Conservation (phyloP, 2,797 vertebrate genomes). For the Huso huso region DNA sequence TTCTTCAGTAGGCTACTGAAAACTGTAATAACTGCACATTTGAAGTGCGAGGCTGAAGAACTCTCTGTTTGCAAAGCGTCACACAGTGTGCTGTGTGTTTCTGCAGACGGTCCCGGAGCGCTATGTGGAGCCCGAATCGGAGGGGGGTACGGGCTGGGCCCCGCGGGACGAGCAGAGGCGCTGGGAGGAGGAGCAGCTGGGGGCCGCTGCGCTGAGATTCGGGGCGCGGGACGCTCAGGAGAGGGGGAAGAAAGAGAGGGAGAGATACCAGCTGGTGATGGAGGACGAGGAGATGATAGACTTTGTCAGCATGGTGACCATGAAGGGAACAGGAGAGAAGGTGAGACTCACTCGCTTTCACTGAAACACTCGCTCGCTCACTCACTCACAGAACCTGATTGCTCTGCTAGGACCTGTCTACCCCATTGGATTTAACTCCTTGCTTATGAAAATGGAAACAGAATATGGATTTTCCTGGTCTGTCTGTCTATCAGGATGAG, state of each 20-base stretch:
- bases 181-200: constrained; percentile 87
- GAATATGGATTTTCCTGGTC: constrained; percentile 39
- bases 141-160: constrained; percentile 59
- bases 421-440: not conserved
- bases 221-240: constrained; percentile 74
- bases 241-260: constrained; percentile 56
- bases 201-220: constrained; percentile 75
- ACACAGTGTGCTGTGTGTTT: not conserved
- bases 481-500: constrained; percentile 39
- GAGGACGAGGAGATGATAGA: constrained; percentile 88
- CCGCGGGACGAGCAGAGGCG: constrained; percentile 79
- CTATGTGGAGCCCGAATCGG: constrained; percentile 65
- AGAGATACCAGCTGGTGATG: constrained; percentile 76
- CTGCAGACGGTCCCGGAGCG: constrained; percentile 64
- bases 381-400: no score
- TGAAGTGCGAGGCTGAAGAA: not conserved
- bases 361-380: no score
- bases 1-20: no score
- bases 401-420: no score
- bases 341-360: constrained; percentile 3
- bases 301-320: constrained; percentile 81
- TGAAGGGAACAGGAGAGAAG: constrained; percentile 62
- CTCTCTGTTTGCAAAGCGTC: no score
- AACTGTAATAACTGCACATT: no score
- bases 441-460: not conserved